Conservation (phyloP, 2,113 vertebrate species). For the Dasyurus viverrinus region DNA sequence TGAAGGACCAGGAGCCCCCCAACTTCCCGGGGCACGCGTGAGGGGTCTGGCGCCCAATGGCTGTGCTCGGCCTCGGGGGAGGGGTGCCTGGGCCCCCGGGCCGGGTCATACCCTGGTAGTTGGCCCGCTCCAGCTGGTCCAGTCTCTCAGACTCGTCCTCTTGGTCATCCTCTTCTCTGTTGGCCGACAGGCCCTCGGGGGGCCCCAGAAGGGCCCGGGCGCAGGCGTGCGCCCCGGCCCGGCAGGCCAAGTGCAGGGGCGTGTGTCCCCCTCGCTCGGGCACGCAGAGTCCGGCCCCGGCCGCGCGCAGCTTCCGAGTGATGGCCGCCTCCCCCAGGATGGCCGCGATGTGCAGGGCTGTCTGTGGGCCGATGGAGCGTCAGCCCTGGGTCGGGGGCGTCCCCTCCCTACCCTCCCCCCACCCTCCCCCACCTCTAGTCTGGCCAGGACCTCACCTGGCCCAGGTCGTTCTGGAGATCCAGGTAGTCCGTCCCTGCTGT, state of each 20-base stretch:
- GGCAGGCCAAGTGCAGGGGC: constrained; percentile 85
- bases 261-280: constrained; percentile 86
- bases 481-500: constrained; percentile 82
- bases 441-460: constrained; percentile 83
- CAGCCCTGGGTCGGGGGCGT: too few species aligned
- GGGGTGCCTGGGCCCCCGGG: too few species aligned
- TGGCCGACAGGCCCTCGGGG: background rate
- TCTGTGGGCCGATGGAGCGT: constrained; percentile 72
- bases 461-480: constrained; percentile 88
- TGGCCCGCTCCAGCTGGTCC: constrained; percentile 81
- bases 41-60: too few species aligned
- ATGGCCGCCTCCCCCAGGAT: constrained; percentile 82
- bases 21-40: too few species aligned
- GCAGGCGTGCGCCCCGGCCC: constrained; percentile 75
- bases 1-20: too few species aligned
- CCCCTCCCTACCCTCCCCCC: too few species aligned
- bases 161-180: constrained; percentile 63
- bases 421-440: too few species aligned
- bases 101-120: constrained; percentile 80
- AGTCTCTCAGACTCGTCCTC: constrained; percentile 62
- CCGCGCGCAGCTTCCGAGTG: constrained; percentile 79
- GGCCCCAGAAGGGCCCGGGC: constrained; percentile 77
- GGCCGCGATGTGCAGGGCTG: constrained; percentile 86
- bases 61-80: too few species aligned
- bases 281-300: constrained; percentile 76